Percentiles rank a stretch among this genome's conserved stretches.
These are phyloP conservation scores for Sanderia malayensis DNA, from an alignment of 30 jellyfish, hydroid and myxozoan genomes.

Conservation along the genomic window DNA sequence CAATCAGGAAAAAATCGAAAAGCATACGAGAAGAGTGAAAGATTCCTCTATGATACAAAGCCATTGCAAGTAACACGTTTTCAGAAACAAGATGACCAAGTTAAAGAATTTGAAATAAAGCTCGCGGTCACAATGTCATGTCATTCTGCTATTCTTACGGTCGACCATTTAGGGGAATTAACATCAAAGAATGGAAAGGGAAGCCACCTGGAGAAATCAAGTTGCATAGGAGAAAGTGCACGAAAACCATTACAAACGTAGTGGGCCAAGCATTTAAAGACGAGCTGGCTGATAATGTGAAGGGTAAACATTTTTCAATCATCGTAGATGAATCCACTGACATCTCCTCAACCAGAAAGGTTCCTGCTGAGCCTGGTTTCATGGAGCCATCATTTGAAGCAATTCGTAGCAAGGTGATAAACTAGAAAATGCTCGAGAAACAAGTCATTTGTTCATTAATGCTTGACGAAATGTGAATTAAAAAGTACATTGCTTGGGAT, in stretches of 20 bases:
- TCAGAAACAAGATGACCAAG: slow-evolving; percentile 29
- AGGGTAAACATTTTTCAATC: too few species aligned
- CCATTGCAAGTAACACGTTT: slow-evolving; percentile 24
- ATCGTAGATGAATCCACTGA: too few species aligned
- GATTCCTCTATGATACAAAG: slow-evolving; percentile 24
- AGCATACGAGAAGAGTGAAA: slow-evolving; percentile 44
- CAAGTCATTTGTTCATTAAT: slow-evolving; percentile 31
- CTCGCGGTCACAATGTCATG: slow-evolving; percentile 60
- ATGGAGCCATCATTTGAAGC: too few species aligned
- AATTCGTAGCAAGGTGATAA: too few species aligned
- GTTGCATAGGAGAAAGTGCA: slow-evolving; percentile 42
- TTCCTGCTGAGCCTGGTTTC: too few species aligned
- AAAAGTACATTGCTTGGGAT: slow-evolving; percentile 52
- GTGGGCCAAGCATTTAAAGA: slow-evolving; percentile 51
- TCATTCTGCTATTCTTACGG: slow-evolving; percentile 43
- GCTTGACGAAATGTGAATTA: slow-evolving; percentile 55
- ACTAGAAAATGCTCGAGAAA: too few species aligned
- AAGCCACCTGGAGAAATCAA: slow-evolving; percentile 24
- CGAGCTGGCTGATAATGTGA: too few species aligned
- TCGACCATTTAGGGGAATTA: slow-evolving; percentile 50
- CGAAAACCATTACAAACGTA: slow-evolving; percentile 35
- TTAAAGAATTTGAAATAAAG: slow-evolving; percentile 46
- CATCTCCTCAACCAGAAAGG: too few species aligned
- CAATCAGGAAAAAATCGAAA: slow-evolving; percentile 54
- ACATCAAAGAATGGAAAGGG: slow-evolving; percentile 32